Conservation (phyloP, 2,888 invertebrate species). For the Byasa hedistus region DNA sequence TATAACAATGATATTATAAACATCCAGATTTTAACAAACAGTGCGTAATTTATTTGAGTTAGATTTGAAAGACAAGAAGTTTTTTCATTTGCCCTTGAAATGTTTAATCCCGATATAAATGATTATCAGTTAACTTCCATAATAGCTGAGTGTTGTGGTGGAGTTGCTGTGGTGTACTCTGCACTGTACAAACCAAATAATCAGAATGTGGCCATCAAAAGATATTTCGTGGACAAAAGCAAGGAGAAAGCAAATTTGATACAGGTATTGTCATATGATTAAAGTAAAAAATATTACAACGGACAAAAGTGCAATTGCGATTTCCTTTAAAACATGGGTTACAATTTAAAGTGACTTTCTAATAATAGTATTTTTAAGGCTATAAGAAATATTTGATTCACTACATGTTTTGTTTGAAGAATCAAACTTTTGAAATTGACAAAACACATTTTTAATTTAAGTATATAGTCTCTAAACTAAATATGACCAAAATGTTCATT, state of each 20-base stretch:
- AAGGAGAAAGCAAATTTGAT: slow-evolving; percentile 81
- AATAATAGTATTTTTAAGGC: too few species aligned
- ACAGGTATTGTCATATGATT: slow-evolving; percentile 57
- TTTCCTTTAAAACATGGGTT: too few species aligned
- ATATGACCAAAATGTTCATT: too few species aligned
- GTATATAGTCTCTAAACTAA: too few species aligned
- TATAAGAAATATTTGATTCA: too few species aligned
- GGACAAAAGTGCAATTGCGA: too few species aligned
- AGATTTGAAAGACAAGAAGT: slow-evolving; percentile 1
- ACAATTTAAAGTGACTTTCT: too few species aligned
- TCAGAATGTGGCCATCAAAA: slow-evolving; percentile 86
- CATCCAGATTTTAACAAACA: slow-evolving; percentile 10
- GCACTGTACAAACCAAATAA: slow-evolving; percentile 83
- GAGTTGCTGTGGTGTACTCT: slow-evolving; percentile 84
- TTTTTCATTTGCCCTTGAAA: slow-evolving; percentile 41
- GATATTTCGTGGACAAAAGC: slow-evolving; percentile 86
- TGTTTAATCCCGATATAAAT: slow-evolving; percentile 81
- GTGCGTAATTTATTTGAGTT: slow-evolving; percentile 12
- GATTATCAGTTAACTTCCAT: slow-evolving; percentile 85
- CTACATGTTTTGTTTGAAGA: too few species aligned
- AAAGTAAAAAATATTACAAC: too few species aligned
- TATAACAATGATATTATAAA: slow-evolving; percentile 31
- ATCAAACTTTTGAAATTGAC: too few species aligned
- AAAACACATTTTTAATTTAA: too few species aligned
- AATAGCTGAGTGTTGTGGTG: slow-evolving; percentile 85